Evolutionary conservation across 2,888 invertebrate genomes (phyloP).

Genomic region (Hyppa rectilinea): DNA sequence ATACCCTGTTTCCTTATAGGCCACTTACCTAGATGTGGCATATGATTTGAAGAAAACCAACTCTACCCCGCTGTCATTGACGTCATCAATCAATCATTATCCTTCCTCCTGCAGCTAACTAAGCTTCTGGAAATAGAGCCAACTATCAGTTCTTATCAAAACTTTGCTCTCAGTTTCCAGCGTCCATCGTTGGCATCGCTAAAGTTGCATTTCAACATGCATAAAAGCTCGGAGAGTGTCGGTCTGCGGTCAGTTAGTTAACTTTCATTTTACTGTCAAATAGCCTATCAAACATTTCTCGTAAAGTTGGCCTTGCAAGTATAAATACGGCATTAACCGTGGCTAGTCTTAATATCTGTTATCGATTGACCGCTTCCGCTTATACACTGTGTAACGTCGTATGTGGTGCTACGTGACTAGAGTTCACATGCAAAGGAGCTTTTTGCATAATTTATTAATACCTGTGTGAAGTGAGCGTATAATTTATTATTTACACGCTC

Average conservation of each 20-base stretch:
- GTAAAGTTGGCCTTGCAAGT: background rate
- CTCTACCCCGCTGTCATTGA: background rate
- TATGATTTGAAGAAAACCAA: background rate
- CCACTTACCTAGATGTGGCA: background rate
- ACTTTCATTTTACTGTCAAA: background rate
- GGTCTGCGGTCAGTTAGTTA: too few relatives aligned
- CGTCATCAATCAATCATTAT: background rate
- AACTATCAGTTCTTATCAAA: background rate
- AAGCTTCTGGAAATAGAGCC: background rate
- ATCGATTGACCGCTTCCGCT: slow-evolving; percentile 63
- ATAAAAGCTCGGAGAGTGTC: background rate
- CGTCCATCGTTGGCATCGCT: background rate
- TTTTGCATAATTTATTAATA: slow-evolving; percentile 75
- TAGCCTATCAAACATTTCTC: background rate
- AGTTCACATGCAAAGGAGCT: slow-evolving; percentile 66
- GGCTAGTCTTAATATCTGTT: slow-evolving; percentile 25
- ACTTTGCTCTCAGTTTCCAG: background rate
- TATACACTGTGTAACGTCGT: slow-evolving; percentile 47
- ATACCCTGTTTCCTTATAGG: background rate
- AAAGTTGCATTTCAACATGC: background rate
- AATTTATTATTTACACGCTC: slow-evolving; percentile 59
- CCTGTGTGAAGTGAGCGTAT: slow-evolving; percentile 69
- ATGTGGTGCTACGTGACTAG: slow-evolving; percentile 68
- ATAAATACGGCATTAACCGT: background rate
- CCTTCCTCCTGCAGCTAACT: background rate